Percentiles rank a stretch among this genome's conserved stretches.
Conservation (phyloP, 2,113 vertebrate genomes). For the Lophura nycthemera region DNA sequence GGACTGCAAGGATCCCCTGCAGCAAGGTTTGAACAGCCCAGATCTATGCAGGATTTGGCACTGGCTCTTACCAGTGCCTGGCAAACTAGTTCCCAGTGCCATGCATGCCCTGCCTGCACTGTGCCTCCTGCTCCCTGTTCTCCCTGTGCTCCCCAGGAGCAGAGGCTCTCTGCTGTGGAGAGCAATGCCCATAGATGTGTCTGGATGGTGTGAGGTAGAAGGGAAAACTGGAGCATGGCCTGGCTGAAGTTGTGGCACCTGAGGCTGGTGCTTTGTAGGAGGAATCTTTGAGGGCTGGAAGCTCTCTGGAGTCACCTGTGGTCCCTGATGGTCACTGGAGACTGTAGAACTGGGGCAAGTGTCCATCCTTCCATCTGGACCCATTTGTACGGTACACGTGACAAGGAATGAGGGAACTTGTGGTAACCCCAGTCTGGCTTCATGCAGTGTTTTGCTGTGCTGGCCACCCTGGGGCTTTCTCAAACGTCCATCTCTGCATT, state of each 20-base stretch:
- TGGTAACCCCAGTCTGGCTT: neutral
- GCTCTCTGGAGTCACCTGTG: neutral
- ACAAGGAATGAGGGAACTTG: neutral
- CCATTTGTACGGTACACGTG: neutral
- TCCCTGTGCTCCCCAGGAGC: accelerated
- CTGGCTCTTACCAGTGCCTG: neutral
- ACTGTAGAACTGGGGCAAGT: neutral
- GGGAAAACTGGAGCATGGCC: no score
- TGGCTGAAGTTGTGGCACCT: accelerated
- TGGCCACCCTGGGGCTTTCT: accelerated
- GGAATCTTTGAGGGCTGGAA: neutral
- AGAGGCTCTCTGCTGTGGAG: neutral
- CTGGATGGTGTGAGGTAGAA: neutral
- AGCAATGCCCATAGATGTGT: neutral
- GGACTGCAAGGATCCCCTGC: neutral
- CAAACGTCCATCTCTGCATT: accelerated
- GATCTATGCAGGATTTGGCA: accelerated
- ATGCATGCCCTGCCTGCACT: neutral
- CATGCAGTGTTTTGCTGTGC: neutral
- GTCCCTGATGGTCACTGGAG: neutral
- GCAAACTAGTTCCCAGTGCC: neutral
- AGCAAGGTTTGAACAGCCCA: neutral
- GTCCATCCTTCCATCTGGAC: neutral
- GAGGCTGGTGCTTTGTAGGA: neutral
- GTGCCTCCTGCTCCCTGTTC: neutral